Percentiles rank a stretch among this genome's conserved stretches.
Evolutionary conservation across 2,797 vertebrate genomes (phyloP).

Genomic region (Xenentodon cancila): DNA sequence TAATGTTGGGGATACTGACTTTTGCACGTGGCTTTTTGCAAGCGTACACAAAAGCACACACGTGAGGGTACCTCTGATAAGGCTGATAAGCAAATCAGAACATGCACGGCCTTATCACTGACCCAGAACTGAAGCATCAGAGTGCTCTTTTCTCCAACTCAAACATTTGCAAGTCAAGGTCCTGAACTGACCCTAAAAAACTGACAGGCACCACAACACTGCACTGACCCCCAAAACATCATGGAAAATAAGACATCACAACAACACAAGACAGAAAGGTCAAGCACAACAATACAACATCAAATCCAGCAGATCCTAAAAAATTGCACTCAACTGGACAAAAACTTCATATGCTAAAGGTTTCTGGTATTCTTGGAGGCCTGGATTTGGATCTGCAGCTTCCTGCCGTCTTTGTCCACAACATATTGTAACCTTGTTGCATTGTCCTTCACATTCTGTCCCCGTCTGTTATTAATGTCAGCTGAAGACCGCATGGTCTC

Average conservation of each 20-base stretch:
- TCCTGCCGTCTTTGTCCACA: not conserved
- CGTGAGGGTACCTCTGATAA: slow-evolving; percentile 57
- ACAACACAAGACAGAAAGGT: not conserved
- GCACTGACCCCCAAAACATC: slow-evolving; percentile 16
- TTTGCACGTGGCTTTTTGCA: not conserved
- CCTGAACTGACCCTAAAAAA: not conserved
- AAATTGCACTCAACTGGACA: too few species aligned
- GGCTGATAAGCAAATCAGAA: slow-evolving; percentile 20
- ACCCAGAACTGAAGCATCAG: not conserved
- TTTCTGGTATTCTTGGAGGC: not conserved
- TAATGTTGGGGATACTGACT: too few species aligned
- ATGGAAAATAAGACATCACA: not conserved
- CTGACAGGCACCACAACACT: too few species aligned
- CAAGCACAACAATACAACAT: too few species aligned
- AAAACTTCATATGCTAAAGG: too few species aligned
- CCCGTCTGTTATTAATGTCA: not conserved
- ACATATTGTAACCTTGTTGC: too few species aligned
- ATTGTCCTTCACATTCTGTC: too few species aligned
- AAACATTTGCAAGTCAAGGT: slow-evolving; percentile 29
- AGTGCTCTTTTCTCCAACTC: slow-evolving; percentile 44
- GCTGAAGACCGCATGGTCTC: not conserved
- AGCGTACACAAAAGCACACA: slow-evolving; percentile 4
- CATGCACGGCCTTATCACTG: slow-evolving; percentile 43
- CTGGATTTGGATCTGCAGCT: not conserved
- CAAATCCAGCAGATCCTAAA: too few species aligned